Base-by-base conservation (phyloP, 2,888 invertebrate genomes). In the Eurois occulta region DNA sequence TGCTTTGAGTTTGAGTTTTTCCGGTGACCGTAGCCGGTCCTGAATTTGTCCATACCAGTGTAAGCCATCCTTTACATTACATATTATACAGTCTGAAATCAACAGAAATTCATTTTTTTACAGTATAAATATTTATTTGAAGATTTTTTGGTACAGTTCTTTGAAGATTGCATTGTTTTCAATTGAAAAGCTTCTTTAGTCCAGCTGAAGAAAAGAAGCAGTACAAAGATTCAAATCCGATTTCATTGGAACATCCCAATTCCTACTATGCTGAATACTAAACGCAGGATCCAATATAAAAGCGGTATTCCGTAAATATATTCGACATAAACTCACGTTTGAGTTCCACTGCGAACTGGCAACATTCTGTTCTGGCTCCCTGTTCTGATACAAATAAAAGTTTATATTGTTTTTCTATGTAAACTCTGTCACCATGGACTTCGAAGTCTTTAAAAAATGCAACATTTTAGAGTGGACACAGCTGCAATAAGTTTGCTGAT, bases 271-370 rank as follows among this genome's bases (percentile, higher is more conserved):
- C 60, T 83, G 78, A 78, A 83, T 83, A 83, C 48, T 83, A 66
- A 83, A 77, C 58, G 43, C 13, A 2, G 58, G 4, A 69, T 69
- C 78, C 70, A 83, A 83, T 83, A 78, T 66, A 78, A 80, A 83
- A 78, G 52, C 65, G 66, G 60, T 71, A 62, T 78, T 78, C 84
- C 24, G 58, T 80, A n/a, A 58, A 80, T 69, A 78, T 66, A 64
- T 83, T 83, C 58, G 65, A 24, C 58, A 66, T 83, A 78, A 83
- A 80, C 60, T 70, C 65, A 60, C 78, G 58, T 83, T 78, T 78
- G 68, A 83, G 65, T 83, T 83, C n/a, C 58, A 66, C 43, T 32
- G 83, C 55, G 38, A 83, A 46, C 70, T 46, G 28, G 78, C 28
- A 28, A 69, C 78, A 48, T 77, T 77, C 60, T 58, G 43, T 28